Evolutionary conservation across 1,140 invertebrate species (phyloP).

Genomic region (Radopholus similis): DNA sequence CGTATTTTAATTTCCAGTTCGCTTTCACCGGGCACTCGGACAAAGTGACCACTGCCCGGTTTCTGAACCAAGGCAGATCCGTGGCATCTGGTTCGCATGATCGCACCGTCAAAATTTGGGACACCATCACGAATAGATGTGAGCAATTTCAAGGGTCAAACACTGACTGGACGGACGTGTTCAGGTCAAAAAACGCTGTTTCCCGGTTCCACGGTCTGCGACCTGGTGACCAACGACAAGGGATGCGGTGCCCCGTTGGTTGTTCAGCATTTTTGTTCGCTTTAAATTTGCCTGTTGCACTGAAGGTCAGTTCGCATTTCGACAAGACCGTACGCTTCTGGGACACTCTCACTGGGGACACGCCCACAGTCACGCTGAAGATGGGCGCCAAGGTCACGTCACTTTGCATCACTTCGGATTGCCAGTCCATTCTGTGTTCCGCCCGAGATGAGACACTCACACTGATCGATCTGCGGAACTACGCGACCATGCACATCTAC

Average conservation of each 20-base stretch:
- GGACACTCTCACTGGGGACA: constrained; percentile 72
- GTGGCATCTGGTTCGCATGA: constrained; percentile 41
- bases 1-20: constrained; percentile 26
- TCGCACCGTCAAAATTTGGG: constrained; percentile 40
- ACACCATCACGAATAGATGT: constrained; percentile 32
- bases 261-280: neutral
- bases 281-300: neutral
- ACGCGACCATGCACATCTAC: constrained; percentile 81
- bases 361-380: constrained; percentile 73
- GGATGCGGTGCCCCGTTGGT: constrained; percentile 23
- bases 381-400: constrained; percentile 91
- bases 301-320: constrained; percentile 83
- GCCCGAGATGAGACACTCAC: constrained; percentile 89
- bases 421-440: constrained; percentile 80
- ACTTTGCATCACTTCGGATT: constrained; percentile 83
- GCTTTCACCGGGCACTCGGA: constrained; percentile 43
- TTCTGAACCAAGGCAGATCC: constrained; percentile 20
- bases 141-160: constrained; percentile 1
- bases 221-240: constrained; percentile 66
- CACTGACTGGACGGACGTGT: neutral
- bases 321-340: constrained; percentile 94
- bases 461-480: constrained; percentile 86
- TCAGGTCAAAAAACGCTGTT: constrained; percentile 37
- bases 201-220: constrained; percentile 32
- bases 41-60: constrained; percentile 36